Evolutionary conservation across 1,140 invertebrate species (phyloP).

Genomic region (Brachionus paranguensis): DNA sequence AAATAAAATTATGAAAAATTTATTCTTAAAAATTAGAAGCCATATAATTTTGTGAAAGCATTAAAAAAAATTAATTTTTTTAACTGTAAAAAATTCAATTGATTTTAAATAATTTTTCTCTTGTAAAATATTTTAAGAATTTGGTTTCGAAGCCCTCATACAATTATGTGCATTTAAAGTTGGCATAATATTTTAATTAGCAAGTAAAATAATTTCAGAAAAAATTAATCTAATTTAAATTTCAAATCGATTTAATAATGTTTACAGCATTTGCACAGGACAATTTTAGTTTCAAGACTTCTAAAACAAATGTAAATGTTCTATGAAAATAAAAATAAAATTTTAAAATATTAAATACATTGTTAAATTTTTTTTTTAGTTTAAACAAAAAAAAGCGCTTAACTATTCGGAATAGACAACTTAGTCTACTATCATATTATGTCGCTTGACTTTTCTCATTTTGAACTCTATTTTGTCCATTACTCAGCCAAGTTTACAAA

Average conservation of each 20-base stretch:
- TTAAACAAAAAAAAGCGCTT: neutral
- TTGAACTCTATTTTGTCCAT: neutral
- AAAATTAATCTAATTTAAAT: neutral
- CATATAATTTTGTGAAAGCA: no score
- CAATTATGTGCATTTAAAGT: neutral
- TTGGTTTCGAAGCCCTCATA: neutral
- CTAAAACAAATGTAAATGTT: neutral
- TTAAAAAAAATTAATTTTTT: no score
- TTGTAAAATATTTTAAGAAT: neutral
- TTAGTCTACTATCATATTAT: neutral
- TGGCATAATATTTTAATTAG: neutral
- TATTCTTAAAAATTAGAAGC: no score
- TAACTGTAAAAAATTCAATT: no score
- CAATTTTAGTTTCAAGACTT: neutral
- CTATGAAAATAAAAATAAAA: neutral
- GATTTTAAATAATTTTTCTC: neutral
- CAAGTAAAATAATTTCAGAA: neutral
- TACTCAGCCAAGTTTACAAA: neutral
- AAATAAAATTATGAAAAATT: no score
- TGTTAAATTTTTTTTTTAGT: neutral
- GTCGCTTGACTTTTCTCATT: neutral
- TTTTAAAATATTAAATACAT: neutral
- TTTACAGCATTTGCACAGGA: neutral
- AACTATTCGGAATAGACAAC: neutral
- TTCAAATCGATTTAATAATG: neutral